A percentile compares a stretch with the other conserved stretches of the same genome.
phyloP scores from a whole-genome alignment of 2,797 vertebrate genomes.

The Numenius phaeopus region DNA sequence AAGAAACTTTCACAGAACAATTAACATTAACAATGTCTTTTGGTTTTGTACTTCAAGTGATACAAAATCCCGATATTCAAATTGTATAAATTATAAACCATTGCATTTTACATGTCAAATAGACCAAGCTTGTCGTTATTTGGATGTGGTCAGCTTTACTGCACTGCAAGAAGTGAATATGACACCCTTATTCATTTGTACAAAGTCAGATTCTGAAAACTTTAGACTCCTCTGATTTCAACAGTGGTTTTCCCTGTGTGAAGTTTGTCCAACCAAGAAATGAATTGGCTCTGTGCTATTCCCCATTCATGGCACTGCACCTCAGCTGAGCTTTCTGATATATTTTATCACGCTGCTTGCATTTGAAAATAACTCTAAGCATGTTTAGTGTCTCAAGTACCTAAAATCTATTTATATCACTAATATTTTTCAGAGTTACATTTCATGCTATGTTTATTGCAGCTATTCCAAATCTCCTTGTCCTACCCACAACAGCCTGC shows the following conservation, averaged over 20 bases:
- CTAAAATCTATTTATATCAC: neutral
- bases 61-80: neutral
- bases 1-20: neutral
- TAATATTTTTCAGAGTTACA: neutral
- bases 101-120: neutral
- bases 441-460: neutral
- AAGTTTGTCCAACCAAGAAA: neutral
- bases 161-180: neutral
- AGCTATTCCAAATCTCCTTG: neutral
- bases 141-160: neutral
- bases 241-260: neutral
- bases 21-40: neutral
- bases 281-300: neutral
- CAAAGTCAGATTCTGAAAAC: neutral
- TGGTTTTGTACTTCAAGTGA: neutral
- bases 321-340: neutral
- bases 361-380: neutral
- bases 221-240: neutral
- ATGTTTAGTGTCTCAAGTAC: neutral
- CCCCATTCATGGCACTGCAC: neutral
- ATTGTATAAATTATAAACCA: neutral
- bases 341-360: neutral
- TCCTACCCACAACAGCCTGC: neutral
- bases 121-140: neutral
- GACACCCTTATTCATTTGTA: neutral